Base-by-base conservation (phyloP, 2,113 vertebrate genomes). In the Calidris pugnax region DNA sequence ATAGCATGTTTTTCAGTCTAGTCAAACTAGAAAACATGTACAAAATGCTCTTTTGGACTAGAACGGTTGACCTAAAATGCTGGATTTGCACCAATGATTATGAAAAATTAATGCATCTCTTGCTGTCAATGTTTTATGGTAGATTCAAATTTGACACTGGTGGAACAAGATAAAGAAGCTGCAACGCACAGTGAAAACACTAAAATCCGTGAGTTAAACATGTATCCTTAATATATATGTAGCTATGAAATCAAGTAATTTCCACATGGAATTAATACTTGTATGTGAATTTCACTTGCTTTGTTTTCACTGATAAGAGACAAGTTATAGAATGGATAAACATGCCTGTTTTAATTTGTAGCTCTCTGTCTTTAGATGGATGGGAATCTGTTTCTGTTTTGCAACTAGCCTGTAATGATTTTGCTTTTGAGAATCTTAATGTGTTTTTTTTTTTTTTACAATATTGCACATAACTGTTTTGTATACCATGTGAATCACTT, bases 141-240 rank as follows among this genome's bases (percentile, higher is more conserved):
- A 98, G 97, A 96, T 95, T 97, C 95, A 98, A 91, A 95, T 98
- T 75, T 81, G 45, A 95, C 93, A 85, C 60, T 96, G 97, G 69
- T 96, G 97, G 95, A 98, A 95, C 91, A 97, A 95, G 45, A 98
- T 98, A 94, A 92, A 89, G 80, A 91, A 95, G 51, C 92, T 98
- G 93, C 95, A 98, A 94, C 67, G 96, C 89, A 94, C 62, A 7
- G 92, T 98, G 87, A 96, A 90, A 84, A 94, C 85, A 59, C 93
- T 98, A 73, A 97, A 85, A 97, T 97, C 96, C 91, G 97, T 98
- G 97, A 98, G 98, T 85, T 90, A 79, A 79, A 74, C 95, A n/a
- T 13, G 21, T 95, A 74, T 95, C 95, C 41, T 92, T 55, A 76
- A 59, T 92, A 50, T 45, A 35, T 94, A 90, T 82, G 17, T 85